Evolutionary conservation across 2,888 invertebrate genomes (phyloP), one percentile per base, ranked within the genome.

Genomic region (Pterostichus madidus): DNA sequence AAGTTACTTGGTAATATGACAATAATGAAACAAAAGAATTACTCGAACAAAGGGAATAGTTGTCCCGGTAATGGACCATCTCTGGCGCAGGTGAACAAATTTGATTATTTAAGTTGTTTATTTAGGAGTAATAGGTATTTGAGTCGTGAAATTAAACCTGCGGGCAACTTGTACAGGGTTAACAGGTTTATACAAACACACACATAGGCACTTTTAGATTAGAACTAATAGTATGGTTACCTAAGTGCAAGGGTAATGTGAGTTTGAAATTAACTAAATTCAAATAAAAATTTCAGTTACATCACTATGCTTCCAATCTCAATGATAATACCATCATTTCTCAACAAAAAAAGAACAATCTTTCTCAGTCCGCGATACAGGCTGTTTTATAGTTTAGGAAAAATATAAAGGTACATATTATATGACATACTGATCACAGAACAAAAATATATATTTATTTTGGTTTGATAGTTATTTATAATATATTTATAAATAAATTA

Each of bases 31-130:
- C 68, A 71, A 71, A 71, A 11, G n/a, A 71, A 71, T 71, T 71
- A 71, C 11, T 44, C 44, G 68, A 13, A 44, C 44, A 71, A 44
- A 71, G 46, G 44, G 17, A 13, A 39, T 71, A 44, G 44, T 64
- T 35, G 46, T 44, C 17, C 17, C 44, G 44, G 8, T 71, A 71
- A 71, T 71, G 31, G 68, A 44, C 17, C 44, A 71, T 71, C 24
- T 44, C 17, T 44, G 15, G 68, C 44, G 15, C 68, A 71, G 31
- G 44, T 44, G 44, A 71, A 44, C 68, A 44, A 44, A 71, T 44
- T 71, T 39, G 68, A 71, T 44, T 71, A 71, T 71, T 71, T 71
- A 71, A 71, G 68, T 71, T 7, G 68, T 71, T 71, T 71, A 17
- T 39, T 44, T 71, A 71, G 68, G 64, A 71, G 6, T 71, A 44